These are phyloP conservation scores for Gymnarchus niloticus DNA, from an alignment of 2,113 vertebrate species.

Conservation along the genomic window DNA sequence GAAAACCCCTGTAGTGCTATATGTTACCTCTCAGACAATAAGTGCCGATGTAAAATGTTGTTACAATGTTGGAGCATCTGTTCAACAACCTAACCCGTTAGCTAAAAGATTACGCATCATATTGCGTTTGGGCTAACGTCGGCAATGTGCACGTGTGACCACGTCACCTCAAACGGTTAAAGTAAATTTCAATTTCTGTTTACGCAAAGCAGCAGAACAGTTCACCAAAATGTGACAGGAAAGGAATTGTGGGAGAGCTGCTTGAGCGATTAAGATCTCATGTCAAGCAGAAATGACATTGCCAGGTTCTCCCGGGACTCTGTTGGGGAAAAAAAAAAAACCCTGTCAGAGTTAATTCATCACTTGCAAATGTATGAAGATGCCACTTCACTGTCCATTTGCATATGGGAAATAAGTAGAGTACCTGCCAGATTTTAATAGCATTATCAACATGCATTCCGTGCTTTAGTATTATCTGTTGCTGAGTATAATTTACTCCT, in stretches of 20 bases:
- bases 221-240: not conserved
- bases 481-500: not conserved
- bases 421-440: conserved; percentile 20
- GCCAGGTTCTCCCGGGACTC: not conserved
- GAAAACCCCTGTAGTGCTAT: not conserved
- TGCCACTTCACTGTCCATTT: conserved; percentile 16
- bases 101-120: not conserved
- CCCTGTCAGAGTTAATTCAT: conserved; percentile 23
- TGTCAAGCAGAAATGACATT: conserved; percentile 13
- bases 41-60: not conserved
- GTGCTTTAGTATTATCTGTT: not conserved
- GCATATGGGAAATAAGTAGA: conserved; percentile 17
- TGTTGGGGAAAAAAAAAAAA: not conserved
- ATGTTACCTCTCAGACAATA: not conserved
- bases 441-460: conserved; percentile 20
- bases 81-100: not conserved
- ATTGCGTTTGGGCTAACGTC: not conserved
- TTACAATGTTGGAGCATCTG: not conserved
- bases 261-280: conserved; percentile 16
- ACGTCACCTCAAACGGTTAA: not conserved
- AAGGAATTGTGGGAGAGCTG: not conserved
- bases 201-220: not conserved
- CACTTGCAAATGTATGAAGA: conserved; percentile 22
- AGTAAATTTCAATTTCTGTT: not conserved
- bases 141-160: not conserved